Conservation (phyloP, 2,888 invertebrate species). For the Eupelmus urozonus region DNA sequence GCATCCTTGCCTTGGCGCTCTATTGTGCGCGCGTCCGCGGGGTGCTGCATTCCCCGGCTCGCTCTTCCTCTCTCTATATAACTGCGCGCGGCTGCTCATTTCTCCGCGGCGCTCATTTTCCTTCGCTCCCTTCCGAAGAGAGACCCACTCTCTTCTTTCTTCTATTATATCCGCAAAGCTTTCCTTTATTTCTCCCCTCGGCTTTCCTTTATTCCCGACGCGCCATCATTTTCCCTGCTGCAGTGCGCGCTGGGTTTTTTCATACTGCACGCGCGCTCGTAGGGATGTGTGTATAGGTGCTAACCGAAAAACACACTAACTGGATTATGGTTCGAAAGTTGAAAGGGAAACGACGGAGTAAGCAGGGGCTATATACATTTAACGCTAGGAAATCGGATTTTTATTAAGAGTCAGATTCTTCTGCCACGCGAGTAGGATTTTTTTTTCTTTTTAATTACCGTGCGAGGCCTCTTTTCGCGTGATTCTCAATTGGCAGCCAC, state of each 20-base stretch:
- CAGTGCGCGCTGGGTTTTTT: neutral
- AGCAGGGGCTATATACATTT: neutral
- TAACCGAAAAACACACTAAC: constrained; percentile 36
- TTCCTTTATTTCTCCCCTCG: neutral
- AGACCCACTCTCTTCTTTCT: constrained; percentile 9
- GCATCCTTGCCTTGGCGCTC: constrained; percentile 41
- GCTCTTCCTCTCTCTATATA: constrained; percentile 1
- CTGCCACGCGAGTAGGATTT: constrained; percentile 11
- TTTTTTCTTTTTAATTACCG: constrained; percentile 19
- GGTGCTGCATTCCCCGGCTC: constrained; percentile 36
- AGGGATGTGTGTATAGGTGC: neutral
- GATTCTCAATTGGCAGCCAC: neutral
- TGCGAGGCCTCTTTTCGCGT: constrained; percentile 6
- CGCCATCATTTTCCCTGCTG: neutral
- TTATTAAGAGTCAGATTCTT: neutral
- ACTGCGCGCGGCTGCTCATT: constrained; percentile 24
- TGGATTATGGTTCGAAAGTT: neutral
- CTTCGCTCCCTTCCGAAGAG: neutral
- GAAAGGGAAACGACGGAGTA: constrained; percentile 19
- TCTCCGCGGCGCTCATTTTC: constrained; percentile 37
- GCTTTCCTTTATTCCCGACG: neutral
- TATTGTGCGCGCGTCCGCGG: constrained; percentile 48
- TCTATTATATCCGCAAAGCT: constrained; percentile 21
- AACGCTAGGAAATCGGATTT: neutral
- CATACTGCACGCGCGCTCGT: neutral